Conservation (phyloP, 2,113 vertebrate species). For the Progne subis region DNA sequence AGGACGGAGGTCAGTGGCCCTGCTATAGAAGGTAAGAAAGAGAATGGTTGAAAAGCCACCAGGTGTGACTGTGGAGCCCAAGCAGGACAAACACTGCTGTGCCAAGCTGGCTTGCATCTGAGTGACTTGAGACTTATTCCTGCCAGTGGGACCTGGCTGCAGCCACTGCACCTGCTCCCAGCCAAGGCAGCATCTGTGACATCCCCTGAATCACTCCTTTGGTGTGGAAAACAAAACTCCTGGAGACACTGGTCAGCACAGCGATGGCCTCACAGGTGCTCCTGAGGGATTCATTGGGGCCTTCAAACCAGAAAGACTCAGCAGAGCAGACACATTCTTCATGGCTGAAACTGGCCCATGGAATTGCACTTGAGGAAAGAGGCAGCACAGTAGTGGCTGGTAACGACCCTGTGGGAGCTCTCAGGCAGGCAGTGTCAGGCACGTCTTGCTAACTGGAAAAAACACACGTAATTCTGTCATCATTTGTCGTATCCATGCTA, state of each 20-base stretch:
- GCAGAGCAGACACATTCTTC: neutral
- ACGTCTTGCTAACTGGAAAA: neutral
- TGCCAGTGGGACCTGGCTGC: neutral
- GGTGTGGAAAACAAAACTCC: neutral
- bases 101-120: neutral
- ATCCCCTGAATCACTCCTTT: fast-evolving
- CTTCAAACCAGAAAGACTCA: neutral
- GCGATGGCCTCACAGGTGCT: fast-evolving
- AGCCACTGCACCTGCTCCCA: neutral
- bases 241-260: neutral
- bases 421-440: fast-evolving
- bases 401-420: neutral
- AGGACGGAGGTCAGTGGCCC: neutral
- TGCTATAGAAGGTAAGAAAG: neutral
- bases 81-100: neutral
- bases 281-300: neutral
- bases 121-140: neutral
- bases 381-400: neutral
- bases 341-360: neutral
- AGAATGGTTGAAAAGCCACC: neutral
- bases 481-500: neutral
- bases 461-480: neutral
- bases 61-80: neutral
- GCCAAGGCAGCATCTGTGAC: neutral
- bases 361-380: neutral